Base-by-base conservation (phyloP, 2,113 vertebrate genomes). In the Austrofundulus limnaeus region DNA sequence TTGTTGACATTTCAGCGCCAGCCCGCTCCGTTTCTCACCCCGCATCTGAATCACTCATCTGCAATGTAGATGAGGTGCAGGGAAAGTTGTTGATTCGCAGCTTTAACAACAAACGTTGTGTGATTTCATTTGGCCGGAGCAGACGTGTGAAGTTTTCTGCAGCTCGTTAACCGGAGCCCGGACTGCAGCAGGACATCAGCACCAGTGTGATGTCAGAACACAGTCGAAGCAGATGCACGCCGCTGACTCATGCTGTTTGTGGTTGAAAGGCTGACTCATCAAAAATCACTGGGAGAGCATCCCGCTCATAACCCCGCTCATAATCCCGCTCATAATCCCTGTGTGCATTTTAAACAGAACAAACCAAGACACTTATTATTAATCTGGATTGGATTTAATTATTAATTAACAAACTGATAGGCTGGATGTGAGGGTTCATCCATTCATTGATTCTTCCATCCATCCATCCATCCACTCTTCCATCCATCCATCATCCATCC, bases 11-110 rank as follows among this genome's bases (percentile, higher is more conserved):
- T 89, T 87, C 41, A 45, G 53, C 13, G 62, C 19, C 25, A 48
- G 42, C 34, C 51, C n/a, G 66, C 74, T 80, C 66, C 67, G 60
- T 86, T 70, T 83, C 75, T 66, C 82, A 71, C 70, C 75, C 70
- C 20, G 66, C 50, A 56, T 80, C 77, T 89, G 89, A 92, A 63
- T 90, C 88, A 88, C 77, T 81, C 72, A 84, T 85, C 80, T 84
- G 57, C 85, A 88, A 84, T 84, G 69, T 53, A 88, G 83, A 88
- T 82, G 67, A 87, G 71, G 54, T 55, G 21, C 56, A 59, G n/a
- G 47, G 45, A 69, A 71, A 72, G 65, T 67, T 75, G 76, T 65
- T 71, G 62, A 60, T 66, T 55, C 43, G 70, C 34, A 70, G 60
- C 55, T n/a, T n/a, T 4, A 31, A 63, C 68, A 68, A 49, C 58